phyloP scores from a whole-genome alignment of 2,113 vertebrate species.

The Hippocampus guttulatus region DNA sequence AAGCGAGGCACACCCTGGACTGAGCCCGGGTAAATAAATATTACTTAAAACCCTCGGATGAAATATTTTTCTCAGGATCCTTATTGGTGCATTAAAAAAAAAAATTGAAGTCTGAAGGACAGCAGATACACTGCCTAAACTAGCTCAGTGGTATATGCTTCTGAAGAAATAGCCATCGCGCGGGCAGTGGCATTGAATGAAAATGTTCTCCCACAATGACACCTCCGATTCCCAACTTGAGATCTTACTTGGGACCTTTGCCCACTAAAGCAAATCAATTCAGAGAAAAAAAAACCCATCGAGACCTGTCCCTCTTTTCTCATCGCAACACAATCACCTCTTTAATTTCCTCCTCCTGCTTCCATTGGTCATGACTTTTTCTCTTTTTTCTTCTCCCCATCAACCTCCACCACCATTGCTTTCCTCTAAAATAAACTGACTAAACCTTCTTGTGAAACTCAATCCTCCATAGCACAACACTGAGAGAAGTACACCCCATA shows the following conservation, averaged over 20 bases:
- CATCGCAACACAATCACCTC: constrained; percentile 12
- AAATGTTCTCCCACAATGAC: constrained; percentile 20
- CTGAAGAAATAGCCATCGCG: too few relatives aligned
- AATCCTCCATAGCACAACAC: constrained; percentile 54
- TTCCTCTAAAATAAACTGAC: constrained; percentile 61
- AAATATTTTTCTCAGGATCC: background rate
- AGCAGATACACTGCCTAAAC: too few relatives aligned
- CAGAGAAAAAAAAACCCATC: background rate
- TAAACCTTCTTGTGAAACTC: constrained; percentile 58
- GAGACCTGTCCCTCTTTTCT: too few relatives aligned
- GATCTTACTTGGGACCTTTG: constrained; percentile 34
- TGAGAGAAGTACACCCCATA: constrained; percentile 57
- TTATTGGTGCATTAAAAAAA: background rate
- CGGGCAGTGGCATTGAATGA: too few relatives aligned
- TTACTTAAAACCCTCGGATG: background rate
- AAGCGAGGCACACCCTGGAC: too few relatives aligned
- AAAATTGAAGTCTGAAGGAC: background rate
- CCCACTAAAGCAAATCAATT: constrained; percentile 53
- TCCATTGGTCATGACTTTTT: constrained; percentile 25
- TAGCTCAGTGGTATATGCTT: too few relatives aligned
- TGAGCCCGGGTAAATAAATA: background rate
- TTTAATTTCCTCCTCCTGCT: constrained; percentile 12
- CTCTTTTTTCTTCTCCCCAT: constrained; percentile 34
- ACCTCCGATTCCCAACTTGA: constrained; percentile 33
- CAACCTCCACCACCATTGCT: constrained; percentile 42